Evolutionary conservation across 2,797 vertebrate genomes (phyloP), one percentile per base, ranked within the genome.

Genomic region (Prionace glauca): DNA sequence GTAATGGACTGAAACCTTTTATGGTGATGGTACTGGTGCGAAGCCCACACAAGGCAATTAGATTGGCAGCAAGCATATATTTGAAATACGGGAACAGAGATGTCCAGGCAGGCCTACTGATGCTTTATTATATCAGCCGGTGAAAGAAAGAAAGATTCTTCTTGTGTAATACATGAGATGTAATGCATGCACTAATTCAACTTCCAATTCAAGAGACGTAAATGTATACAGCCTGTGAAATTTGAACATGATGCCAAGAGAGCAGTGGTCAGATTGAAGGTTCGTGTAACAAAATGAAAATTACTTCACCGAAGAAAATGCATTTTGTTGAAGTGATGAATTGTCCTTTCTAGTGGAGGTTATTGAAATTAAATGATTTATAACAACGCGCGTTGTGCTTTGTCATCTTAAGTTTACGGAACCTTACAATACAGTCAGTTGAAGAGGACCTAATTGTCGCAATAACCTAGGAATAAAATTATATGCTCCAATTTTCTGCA

Each of bases 1-100:
- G 29, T 32, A 90, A 90, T 90, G 56, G 56, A 90, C 87, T 62
- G 56, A 90, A 90, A 90, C 50, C 87, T 62, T 90, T 90, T 62
- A 60, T 62, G 87, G 87, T 90, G 56, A 65, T 29, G 29, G 87
- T 62, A n/a, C 26, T 90, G 26, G 26, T 62, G 11, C 56, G 18
- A 90, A 62, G 26, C 87, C 45, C 56, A 32, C 86, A 90, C 29
- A 60, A 90, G 26, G 60, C 56, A 90, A 60, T 62, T 26, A 62
- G 87, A 90, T 90, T 12, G 29, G 60, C 56, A 62, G 29, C 29
- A 29, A 32, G 14, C 29, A 90, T n/a, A 32, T 18, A 62, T 90
- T 90, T 90, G 87, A 87, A 77, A 56, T 56, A 50, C 24, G 50
- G 86, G 50, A 88, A 88, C 22, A 88, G 86, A 88, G 86, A 88